Base-by-base conservation (phyloP, 2,113 vertebrate species). In the Gopherus evgoodei region DNA sequence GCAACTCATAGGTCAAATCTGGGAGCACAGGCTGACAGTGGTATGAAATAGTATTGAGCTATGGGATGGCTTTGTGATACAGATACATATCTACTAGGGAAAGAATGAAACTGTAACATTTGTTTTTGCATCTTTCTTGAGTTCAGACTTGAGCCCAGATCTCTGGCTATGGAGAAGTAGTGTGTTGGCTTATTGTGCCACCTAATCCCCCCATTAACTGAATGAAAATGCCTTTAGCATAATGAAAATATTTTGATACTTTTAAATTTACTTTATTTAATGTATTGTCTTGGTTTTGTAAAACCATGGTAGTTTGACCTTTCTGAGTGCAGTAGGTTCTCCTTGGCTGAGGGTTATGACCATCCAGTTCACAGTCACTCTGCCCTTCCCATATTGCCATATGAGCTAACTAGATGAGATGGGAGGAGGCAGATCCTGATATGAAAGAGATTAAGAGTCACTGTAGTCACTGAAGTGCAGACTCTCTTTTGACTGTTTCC, bases 171-270 rank as follows among this genome's bases (percentile, higher is more conserved):
- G 72, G 8, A 52, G 82, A 19, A 80, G 50, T 76, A 44, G 49
- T 69, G 31, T 0, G 22, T 44, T 25, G 90, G 42, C 9, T 8
- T 38, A 1, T 90, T 87, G 38, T 94, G 5, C 8, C 2, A 47
- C 19, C 90, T 87, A n/a, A n/a, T 5, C n/a, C 16, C 13, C 42
- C 17, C 16, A 22, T 82, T 21, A 90, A 92, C 59, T 10, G 54
- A 76, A 83, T 87, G 24, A 82, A 92, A 91, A 25, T 52, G 2
- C 8, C 85, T 93, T 89, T 83, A 82, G 11, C 24, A 59, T 59
- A 69, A 59, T 16, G 21, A 83, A n/a, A 86, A 87, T 1, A 59
- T 76, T 72, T 42, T 44, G 24, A 44, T 25, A 76, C 38, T 44
- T 44, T 44, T 76, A 78, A 27, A 47, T 78, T 25, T 29, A 47